Evolutionary conservation across 2,888 invertebrate genomes (phyloP).

Genomic region (Prosopocoilus inquinatus): DNA sequence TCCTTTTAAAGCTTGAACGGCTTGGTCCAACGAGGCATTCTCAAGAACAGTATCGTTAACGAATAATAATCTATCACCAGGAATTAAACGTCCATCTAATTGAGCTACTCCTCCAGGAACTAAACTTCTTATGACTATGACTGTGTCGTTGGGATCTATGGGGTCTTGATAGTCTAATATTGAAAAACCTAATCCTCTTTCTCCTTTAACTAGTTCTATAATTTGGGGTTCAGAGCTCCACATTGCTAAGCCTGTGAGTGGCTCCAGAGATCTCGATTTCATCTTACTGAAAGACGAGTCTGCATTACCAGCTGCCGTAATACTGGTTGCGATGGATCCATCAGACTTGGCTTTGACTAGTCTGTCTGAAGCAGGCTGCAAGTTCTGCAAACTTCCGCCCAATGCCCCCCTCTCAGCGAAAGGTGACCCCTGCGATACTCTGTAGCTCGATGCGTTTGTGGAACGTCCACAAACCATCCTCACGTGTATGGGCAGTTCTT

Average conservation of each 20-base stretch:
- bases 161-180: constrained; percentile 96
- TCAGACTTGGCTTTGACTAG: constrained; percentile 90
- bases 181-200: constrained; percentile 96
- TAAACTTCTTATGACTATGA: constrained; percentile 96
- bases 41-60: constrained; percentile 94
- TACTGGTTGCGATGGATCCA: constrained; percentile 73
- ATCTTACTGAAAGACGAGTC: constrained; percentile 61
- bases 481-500: constrained; percentile 86
- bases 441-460: constrained; percentile 29
- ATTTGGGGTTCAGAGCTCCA: constrained; percentile 97
- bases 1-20: constrained; percentile 95
- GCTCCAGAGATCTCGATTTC: constrained; percentile 91
- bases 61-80: constrained; percentile 91
- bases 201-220: constrained; percentile 94
- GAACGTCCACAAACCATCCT: constrained; percentile 84
- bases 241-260: constrained; percentile 96
- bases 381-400: constrained; percentile 62
- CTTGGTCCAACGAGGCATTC: constrained; percentile 94
- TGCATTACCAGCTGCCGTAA: constrained; percentile 55
- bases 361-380: constrained; percentile 66
- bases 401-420: constrained; percentile 47
- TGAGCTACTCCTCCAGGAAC: constrained; percentile 99
- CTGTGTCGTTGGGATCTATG: constrained; percentile 91
- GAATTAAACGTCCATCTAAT: constrained; percentile 94
- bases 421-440: constrained; percentile 34